phyloP scores from a whole-genome alignment of 2,797 vertebrate genomes.

The Microtus agrestis region DNA sequence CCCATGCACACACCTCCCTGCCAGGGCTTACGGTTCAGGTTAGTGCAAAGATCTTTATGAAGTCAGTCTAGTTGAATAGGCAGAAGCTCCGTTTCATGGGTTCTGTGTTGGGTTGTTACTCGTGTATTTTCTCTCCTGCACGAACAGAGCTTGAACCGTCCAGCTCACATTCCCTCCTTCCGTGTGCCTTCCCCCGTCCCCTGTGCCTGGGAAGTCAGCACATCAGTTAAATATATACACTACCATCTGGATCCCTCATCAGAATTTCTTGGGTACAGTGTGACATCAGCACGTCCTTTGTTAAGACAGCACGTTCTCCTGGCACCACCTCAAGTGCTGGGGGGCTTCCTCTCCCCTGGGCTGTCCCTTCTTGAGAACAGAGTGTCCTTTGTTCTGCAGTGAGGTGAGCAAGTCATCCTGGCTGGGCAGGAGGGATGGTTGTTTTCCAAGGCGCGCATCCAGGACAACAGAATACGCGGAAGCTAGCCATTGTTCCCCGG shows the following conservation, averaged over 20 bases:
- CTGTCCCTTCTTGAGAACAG: constrained; percentile 34
- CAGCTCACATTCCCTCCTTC: background rate
- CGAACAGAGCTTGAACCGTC: background rate
- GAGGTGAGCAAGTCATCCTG: constrained; percentile 22
- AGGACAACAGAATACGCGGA: constrained; percentile 5
- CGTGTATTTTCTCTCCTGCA: background rate
- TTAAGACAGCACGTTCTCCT: background rate
- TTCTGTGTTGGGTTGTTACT: background rate
- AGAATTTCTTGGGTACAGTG: background rate
- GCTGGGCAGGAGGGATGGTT: background rate
- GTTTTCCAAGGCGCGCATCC: constrained; percentile 8
- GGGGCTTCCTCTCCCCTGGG: constrained; percentile 15
- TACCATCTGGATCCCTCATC: constrained; percentile 34
- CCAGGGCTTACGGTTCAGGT: background rate
- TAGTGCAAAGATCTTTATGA: background rate
- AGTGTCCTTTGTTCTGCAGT: constrained; percentile 6
- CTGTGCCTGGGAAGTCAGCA: background rate
- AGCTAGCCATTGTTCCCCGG: background rate
- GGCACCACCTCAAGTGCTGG: background rate
- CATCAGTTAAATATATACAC: background rate
- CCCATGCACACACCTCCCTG: background rate
- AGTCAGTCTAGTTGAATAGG: background rate
- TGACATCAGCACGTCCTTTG: constrained; percentile 19
- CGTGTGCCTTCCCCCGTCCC: background rate
- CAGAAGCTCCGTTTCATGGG: no score